phyloP scores from a whole-genome alignment of 2,888 invertebrate species.

The Papilio elwesi region DNA sequence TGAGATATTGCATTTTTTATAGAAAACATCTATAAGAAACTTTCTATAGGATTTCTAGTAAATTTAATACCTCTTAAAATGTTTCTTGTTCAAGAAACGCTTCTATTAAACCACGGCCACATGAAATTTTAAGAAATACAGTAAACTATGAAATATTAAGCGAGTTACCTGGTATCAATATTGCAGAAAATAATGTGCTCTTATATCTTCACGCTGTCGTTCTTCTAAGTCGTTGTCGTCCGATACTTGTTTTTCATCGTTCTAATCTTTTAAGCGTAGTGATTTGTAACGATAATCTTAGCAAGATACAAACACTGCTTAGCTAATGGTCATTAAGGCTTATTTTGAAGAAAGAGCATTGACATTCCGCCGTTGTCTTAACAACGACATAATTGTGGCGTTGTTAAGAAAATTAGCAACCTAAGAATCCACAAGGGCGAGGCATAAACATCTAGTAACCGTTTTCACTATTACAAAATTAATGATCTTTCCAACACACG shows the following conservation, averaged over 20 bases:
- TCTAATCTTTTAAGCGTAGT: conserved; percentile 4
- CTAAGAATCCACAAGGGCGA: conserved; percentile 22
- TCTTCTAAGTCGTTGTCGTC: not conserved
- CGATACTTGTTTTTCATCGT: not conserved
- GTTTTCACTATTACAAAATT: conserved; percentile 18
- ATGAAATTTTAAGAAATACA: conserved; percentile 10
- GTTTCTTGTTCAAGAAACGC: conserved; percentile 5
- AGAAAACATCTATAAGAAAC: conserved; percentile 10
- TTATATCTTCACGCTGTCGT: no score
- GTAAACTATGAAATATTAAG: not conserved
- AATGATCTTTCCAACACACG: conserved; percentile 6
- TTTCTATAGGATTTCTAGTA: not conserved
- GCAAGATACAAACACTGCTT: not conserved
- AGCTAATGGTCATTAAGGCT: not conserved
- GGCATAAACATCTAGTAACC: conserved; percentile 10
- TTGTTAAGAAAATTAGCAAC: conserved; percentile 23
- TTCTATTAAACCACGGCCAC: not conserved
- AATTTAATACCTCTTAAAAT: conserved; percentile 2
- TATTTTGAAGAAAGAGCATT: not conserved
- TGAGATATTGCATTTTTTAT: conserved; percentile 34
- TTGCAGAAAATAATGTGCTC: no score
- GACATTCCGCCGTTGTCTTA: not conserved
- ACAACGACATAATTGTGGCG: not conserved
- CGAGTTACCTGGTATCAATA: no score
- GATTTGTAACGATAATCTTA: not conserved